Conservation (phyloP, 1,140 invertebrate species). For the Pteromalus puparum region DNA sequence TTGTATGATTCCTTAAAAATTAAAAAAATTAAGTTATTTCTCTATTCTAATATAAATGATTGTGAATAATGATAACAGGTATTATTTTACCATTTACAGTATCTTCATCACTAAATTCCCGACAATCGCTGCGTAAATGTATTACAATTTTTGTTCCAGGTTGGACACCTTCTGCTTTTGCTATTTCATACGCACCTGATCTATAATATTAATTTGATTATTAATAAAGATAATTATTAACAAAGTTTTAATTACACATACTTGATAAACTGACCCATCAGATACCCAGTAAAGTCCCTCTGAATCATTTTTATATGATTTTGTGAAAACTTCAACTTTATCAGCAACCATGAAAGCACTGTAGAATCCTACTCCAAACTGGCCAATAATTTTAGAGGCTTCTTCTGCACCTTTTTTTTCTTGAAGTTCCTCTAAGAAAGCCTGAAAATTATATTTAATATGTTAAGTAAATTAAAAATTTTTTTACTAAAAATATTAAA, state of each 20-base stretch:
- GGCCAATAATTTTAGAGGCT: constrained; percentile 92
- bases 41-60: constrained; percentile 4
- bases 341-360: constrained; percentile 98
- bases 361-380: constrained; percentile 99
- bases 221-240: constrained; percentile 8
- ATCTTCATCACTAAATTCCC: constrained; percentile 92
- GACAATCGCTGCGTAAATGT: constrained; percentile 89
- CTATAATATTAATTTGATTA: constrained; percentile 71
- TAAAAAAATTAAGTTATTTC: constrained; percentile 28
- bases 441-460: constrained; percentile 70
- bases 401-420: constrained; percentile 79
- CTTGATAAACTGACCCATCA: constrained; percentile 83
- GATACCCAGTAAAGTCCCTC: constrained; percentile 90
- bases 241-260: constrained; percentile 13
- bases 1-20: constrained; percentile 86
- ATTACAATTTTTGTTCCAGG: constrained; percentile 95
- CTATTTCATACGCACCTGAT: constrained; percentile 91
- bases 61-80: background rate
- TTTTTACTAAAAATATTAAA: background rate
- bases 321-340: constrained; percentile 93
- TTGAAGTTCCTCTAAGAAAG: constrained; percentile 91
- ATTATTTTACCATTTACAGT: constrained; percentile 82
- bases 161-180: constrained; percentile 87
- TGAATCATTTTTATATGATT: constrained; percentile 78
- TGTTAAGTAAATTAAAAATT: constrained; percentile 33